Evolutionary conservation across 35 echinoderm and acorn worm genomes (phyloP).

Genomic region (Patiria miniata): DNA sequence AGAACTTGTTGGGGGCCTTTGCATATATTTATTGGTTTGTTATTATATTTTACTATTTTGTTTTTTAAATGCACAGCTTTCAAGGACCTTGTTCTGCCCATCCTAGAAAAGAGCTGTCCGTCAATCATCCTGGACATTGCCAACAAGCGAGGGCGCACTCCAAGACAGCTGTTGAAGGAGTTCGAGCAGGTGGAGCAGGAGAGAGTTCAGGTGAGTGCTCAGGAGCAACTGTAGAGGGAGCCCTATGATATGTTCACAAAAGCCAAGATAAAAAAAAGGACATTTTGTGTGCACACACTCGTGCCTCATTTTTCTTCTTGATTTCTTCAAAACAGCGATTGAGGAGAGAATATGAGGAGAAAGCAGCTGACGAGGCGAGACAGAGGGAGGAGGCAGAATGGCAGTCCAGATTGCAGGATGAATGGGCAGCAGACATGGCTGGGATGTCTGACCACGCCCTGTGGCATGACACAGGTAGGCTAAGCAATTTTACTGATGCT

Average conservation of each 20-base stretch:
- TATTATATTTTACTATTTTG: no score
- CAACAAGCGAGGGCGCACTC: slow-evolving; percentile 31
- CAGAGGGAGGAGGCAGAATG: slow-evolving; percentile 42
- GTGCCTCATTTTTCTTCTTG: no score
- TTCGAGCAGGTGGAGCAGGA: slow-evolving; percentile 6
- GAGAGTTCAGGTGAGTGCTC: no score
- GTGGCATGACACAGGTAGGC: background rate
- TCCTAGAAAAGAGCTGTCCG: slow-evolving; percentile 1
- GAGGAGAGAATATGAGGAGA: background rate
- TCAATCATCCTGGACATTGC: background rate
- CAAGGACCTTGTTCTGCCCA: slow-evolving; percentile 14
- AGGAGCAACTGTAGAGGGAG: no score
- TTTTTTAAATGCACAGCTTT: no score
- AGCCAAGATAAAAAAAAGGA: no score
- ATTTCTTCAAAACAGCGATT: background rate
- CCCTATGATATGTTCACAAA: no score
- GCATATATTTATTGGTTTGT: no score
- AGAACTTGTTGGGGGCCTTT: no score
- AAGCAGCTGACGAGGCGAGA: background rate
- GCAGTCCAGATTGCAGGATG: slow-evolving; percentile 29
- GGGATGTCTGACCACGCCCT: slow-evolving; percentile 8
- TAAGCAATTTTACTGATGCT: no score
- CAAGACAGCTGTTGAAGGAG: slow-evolving; percentile 15
- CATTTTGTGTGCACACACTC: no score
- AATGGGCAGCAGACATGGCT: slow-evolving; percentile 34